Base-by-base conservation (phyloP, 2,113 vertebrate species). In the Bucco capensis region DNA sequence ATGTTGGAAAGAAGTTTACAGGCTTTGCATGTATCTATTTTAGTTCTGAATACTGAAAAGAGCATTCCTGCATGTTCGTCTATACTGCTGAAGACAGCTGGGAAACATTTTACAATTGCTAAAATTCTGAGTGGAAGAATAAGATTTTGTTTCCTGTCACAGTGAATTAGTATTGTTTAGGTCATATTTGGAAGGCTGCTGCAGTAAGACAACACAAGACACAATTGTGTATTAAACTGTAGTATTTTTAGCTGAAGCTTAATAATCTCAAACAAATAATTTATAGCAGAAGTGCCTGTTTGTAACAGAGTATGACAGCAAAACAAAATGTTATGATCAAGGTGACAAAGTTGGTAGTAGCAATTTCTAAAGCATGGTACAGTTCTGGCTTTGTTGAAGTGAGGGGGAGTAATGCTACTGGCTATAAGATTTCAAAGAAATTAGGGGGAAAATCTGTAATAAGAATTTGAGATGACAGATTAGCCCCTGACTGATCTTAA, bases 381-480 rank as follows among this genome's bases (percentile, higher is more conserved):
- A 90, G 89, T 61, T 91, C 54, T 61, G 19, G 10, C 33, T 81
- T 12, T 75, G 33, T 75, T 72, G 62, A 90, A 89, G 57, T 72
- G 61, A 83, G 51, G 44, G 37, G 25, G 6, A 88, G 8, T 71
- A 81, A 19, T 69, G 66, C 83, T 49, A 56, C 49, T 81, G 83
- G 81, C 47, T 86, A 30, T 62, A 76, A 83, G 42, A 81, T 86
- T 84, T 95, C 89, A 82, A 83, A 81, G 56, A 90, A 91, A 96
- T 84, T 74, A 71, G 27, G 27, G 16, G 38, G 4, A 2, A 91
- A 86, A 58, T 51, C 44, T 42, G 19, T 91, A 64, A 56, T 14
- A 76, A 51, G 85, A 90, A 67, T 40, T 78, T 62, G 42, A 86
- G 56, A 50, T 0, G 56, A 83, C 89, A 92, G 72, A 62, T 81